A percentile compares a stretch with the other conserved stretches of the same genome.
These are phyloP conservation scores for Saturnia pavonia DNA, from an alignment of 2,888 invertebrate genomes.

Conservation along the genomic window DNA sequence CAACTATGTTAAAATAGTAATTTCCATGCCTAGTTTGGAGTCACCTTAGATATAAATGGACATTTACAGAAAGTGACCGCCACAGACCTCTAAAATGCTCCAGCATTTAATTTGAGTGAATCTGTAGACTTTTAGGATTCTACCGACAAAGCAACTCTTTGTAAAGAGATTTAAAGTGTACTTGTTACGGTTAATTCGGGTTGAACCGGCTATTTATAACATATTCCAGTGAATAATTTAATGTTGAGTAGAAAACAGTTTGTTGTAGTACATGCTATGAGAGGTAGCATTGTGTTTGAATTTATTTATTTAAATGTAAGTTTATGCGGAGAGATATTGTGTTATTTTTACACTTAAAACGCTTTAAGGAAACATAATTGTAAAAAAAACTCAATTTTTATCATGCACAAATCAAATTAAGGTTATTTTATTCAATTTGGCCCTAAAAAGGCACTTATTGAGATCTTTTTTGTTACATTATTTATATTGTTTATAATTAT, in stretches of 20 bases:
- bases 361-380: too few species aligned
- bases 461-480: too few species aligned
- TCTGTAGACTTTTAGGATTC: background rate
- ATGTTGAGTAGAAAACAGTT: slow-evolving; percentile 29
- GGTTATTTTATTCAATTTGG: too few species aligned
- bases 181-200: slow-evolving; percentile 29
- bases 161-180: slow-evolving; percentile 24
- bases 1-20: too few species aligned
- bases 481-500: too few species aligned
- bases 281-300: slow-evolving; percentile 1
- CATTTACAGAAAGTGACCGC: background rate
- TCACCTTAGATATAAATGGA: background rate
- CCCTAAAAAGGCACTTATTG: too few species aligned
- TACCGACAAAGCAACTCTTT: slow-evolving; percentile 10
- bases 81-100: background rate
- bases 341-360: too few species aligned
- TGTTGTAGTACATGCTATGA: slow-evolving; percentile 8
- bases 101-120: background rate
- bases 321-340: background rate
- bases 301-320: background rate
- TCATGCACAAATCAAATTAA: too few species aligned
- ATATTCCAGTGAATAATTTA: slow-evolving; percentile 37
- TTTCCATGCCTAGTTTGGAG: background rate
- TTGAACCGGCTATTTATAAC: slow-evolving; percentile 33
- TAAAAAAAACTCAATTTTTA: too few species aligned